A percentile compares a stretch with the other conserved stretches of the same genome.
phyloP scores from a whole-genome alignment of 2,113 vertebrate genomes.

The Xyrauchen texanus region DNA sequence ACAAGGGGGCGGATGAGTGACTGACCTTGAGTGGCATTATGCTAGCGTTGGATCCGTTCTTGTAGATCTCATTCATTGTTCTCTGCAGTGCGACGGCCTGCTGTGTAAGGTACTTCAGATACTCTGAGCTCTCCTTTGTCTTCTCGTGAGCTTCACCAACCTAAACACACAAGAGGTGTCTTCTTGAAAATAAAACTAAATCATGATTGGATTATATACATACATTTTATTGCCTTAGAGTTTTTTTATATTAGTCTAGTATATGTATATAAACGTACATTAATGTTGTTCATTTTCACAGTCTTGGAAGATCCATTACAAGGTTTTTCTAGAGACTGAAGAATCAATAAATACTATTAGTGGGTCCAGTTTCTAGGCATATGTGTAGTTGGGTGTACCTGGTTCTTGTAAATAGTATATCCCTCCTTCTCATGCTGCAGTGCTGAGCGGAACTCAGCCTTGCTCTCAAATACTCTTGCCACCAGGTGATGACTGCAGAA shows the following conservation, averaged over 20 bases:
- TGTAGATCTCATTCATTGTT: conserved; percentile 99
- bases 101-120: conserved; percentile 97
- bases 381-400: conserved; percentile 71
- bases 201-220: too few species aligned
- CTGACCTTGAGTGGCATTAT: conserved; percentile 93
- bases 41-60: conserved; percentile 93
- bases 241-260: too few species aligned
- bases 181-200: too few species aligned
- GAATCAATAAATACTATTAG: background rate
- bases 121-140: conserved; percentile 98
- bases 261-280: too few species aligned
- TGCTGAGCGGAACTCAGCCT: conserved; percentile 95
- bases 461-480: conserved; percentile 95
- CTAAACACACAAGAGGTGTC: conserved; percentile 61
- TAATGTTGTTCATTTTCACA: too few species aligned
- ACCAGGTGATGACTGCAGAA: conserved; percentile 91
- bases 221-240: too few species aligned
- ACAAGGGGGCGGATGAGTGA: background rate
- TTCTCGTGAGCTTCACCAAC: conserved; percentile 96
- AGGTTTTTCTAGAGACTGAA: background rate
- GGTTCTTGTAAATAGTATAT: conserved; percentile 97
- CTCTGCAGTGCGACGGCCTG: conserved; percentile 96
- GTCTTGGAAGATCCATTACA: background rate
- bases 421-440: conserved; percentile 98
- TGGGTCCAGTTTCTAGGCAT: background rate